Conservation (phyloP, 2,113 vertebrate genomes). For the Oriolus oriolus region DNA sequence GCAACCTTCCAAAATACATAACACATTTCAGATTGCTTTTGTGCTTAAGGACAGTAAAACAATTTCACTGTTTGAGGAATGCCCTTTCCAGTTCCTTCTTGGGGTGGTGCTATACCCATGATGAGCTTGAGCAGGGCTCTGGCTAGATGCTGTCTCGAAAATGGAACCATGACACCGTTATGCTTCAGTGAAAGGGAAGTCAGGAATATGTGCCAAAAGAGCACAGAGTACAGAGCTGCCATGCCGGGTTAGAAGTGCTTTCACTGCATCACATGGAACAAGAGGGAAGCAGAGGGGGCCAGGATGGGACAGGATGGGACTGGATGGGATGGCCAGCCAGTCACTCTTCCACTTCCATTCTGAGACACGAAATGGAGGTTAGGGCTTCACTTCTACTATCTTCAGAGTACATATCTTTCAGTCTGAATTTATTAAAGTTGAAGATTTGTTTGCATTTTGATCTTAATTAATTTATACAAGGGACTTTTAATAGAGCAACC, state of each 20-base stretch:
- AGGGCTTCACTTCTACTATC: not conserved
- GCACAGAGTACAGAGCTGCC: not conserved
- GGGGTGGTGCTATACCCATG: not conserved
- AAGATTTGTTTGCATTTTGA: not conserved
- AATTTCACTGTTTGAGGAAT: not conserved
- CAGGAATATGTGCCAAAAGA: not conserved
- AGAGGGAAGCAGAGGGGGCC: too few relatives aligned
- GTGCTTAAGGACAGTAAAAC: not conserved
- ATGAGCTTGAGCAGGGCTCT: not conserved
- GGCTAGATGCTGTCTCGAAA: not conserved
- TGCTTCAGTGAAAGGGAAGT: not conserved
- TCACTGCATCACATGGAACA: not conserved
- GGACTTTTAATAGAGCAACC: not conserved
- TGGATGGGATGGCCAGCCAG: not conserved
- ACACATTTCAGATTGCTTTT: not conserved
- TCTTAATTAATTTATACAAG: not conserved
- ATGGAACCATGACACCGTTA: not conserved
- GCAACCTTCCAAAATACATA: not conserved
- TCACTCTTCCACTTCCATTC: not conserved
- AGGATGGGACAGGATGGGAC: not conserved
- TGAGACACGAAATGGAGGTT: not conserved
- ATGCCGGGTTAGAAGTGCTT: not conserved
- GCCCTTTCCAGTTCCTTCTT: not conserved
- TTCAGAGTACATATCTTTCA: not conserved
- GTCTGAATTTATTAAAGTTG: not conserved